Base-by-base conservation (phyloP, 2,113 vertebrate genomes). In the Columba livia region DNA sequence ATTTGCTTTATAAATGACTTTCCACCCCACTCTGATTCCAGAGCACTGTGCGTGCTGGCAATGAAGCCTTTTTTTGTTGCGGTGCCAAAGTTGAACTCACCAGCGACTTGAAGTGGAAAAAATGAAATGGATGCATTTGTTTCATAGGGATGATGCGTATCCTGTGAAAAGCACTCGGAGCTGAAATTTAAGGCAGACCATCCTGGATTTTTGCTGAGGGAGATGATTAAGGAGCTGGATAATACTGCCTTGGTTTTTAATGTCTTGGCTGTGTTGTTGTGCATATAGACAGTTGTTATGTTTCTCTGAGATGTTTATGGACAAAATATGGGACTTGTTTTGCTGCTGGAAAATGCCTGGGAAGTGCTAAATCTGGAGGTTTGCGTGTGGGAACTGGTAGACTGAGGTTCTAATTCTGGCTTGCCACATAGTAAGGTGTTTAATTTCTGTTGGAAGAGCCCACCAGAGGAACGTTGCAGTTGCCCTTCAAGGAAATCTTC, bases 11-110 rank as follows among this genome's bases (percentile, higher is more conserved):
- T 21, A 48, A 70, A 42, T 16, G 32, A 67, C 71, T 90, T 58
- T 79, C 78, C 48, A 1, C 50, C 58, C 18, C 11, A 0, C 60
- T 62, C 71, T 1, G 15, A 10, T 64, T 71, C 77, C 77, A 40
- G 60, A 62, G 89, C 87, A 29, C 84, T 40, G 66, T 4, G 64
- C 53, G 4, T 8, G 78, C 90, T 94, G 92, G 88, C 86, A 87
- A 18, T 10, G 14, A 54, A 53, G 78, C 29, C 53, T 73, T 58
- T 70, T 91, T 77, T 83, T 85, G 90, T 51, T 42, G 82, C 40
- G 57, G 79, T 77, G 92, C 92, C 93, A 83, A 42, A 95, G 75
- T 2, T 88, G 96, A 92, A 66, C 88, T 90, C 92, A 42, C 54
- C 62, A 80, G 82, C 3, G 1, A 69, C 82, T 80, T 80, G 6